Conservation (phyloP, 2,888 invertebrate species). For the Strigamia transsilvanica region DNA sequence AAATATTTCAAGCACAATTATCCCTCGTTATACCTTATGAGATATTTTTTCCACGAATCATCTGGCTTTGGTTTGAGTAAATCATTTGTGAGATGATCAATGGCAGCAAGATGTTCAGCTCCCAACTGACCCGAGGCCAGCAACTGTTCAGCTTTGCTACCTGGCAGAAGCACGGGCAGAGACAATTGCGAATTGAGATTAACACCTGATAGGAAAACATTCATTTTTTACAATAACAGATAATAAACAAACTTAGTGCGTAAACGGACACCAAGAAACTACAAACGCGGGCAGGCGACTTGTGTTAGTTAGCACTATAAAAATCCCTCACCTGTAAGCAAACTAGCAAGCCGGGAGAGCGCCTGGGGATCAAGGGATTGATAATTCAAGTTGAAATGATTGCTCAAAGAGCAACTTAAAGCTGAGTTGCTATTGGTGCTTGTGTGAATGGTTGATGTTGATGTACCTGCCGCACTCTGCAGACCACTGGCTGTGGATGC, state of each 20-base stretch:
- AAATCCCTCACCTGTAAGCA: conserved; percentile 57
- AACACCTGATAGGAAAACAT: conserved; percentile 21
- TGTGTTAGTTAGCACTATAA: conserved; percentile 10
- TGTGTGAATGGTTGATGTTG: conserved; percentile 33
- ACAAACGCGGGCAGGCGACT: conserved; percentile 2
- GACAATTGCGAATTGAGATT: conserved; percentile 57
- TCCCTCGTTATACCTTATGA: conserved; percentile 64
- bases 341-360: conserved; percentile 52
- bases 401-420: conserved; percentile 34
- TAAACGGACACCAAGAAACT: neutral
- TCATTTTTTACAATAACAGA: neutral
- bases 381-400: conserved; percentile 52
- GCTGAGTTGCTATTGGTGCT: conserved; percentile 51
- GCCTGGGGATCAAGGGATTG: conserved; percentile 52
- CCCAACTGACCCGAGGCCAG: conserved; percentile 13
- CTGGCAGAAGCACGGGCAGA: conserved; percentile 58
- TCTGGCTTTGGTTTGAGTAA: conserved; percentile 63
- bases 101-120: conserved; percentile 57
- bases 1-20: conserved; percentile 37
- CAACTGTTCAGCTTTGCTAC: conserved; percentile 51
- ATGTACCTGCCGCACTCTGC: conserved; percentile 51
- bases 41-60: conserved; percentile 70
- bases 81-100: conserved; percentile 59
- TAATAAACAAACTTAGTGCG: neutral
- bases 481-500: conserved; percentile 38